Evolutionary conservation across 2,797 vertebrate genomes (phyloP), one percentile per base, ranked within the genome.

Genomic region (Gobio occitaniae): DNA sequence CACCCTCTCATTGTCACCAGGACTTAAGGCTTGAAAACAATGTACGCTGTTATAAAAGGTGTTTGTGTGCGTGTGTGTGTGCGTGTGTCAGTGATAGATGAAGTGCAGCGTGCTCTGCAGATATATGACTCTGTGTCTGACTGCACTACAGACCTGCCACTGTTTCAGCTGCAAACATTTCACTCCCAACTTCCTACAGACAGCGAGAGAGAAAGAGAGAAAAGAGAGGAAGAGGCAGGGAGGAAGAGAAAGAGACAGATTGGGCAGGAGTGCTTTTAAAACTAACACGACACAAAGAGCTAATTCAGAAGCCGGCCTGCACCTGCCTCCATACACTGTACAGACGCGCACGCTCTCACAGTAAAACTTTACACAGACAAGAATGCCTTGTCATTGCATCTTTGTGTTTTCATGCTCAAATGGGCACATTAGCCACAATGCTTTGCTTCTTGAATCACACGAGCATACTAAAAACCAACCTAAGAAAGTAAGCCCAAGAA

Each of bases 161-260:
- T 89, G 89, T 89, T 86, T 82, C 66, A 87, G 44, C 86, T 25
- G 74, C 89, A 86, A 84, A 84, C 82, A 88, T 88, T 87, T 89
- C 89, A 89, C 80, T 88, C 85, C 78, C 80, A 86, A 83, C 85
- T 88, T 89, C 86, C 86, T 87, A 89, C 87, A 88, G 88, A 86
- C 88, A 52, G 80, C 16, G 54, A 85, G 48, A 81, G 69, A 78
- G 83, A 84, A 65, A 74, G 69, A 47, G 81, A 87, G 86, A 88
- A 89, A 88, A 59, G 89, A 86, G 89, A 87, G 89, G 89, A 89
- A 89, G 86, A 89, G 87, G 87, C 87, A 76, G 54, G 69, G 87
- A 88, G 84, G 89, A 89, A 89, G 86, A 89, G 87, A 89, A 88
- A 87, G 88, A 88, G 89, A 88, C 87, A 87, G 85, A 89, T 88